These are phyloP conservation scores for Panthera leo DNA, from an alignment of 2,113 vertebrate genomes.

Conservation along the genomic window DNA sequence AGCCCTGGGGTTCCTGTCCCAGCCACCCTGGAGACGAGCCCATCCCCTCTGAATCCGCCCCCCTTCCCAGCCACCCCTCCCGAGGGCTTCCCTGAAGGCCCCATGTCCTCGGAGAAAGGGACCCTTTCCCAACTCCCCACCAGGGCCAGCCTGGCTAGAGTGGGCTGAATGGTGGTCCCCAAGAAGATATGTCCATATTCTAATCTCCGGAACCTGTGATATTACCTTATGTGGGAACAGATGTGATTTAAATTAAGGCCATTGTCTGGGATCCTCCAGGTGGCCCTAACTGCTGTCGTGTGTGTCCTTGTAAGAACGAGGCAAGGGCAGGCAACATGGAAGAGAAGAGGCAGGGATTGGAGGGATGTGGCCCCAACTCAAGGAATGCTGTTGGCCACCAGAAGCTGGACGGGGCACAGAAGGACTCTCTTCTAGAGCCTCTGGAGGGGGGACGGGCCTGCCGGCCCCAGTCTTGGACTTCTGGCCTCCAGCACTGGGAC, in stretches of 20 bases:
- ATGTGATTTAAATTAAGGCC: not conserved
- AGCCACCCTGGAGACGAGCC: not conserved
- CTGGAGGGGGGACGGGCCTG: not conserved
- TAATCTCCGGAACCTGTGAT: not conserved
- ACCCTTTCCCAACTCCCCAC: not conserved
- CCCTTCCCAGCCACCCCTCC: no score
- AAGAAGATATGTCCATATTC: not conserved
- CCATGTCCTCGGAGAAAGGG: not conserved
- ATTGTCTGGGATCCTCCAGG: not conserved
- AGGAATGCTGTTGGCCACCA: not conserved
- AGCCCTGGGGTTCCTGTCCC: not conserved
- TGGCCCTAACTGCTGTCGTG: not conserved
- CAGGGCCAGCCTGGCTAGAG: not conserved
- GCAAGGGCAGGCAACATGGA: no score
- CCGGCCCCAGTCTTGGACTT: not conserved
- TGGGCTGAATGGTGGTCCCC: not conserved
- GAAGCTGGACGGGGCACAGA: not conserved
- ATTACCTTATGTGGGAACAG: not conserved
- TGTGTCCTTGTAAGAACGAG: not conserved
- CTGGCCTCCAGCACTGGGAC: not conserved
- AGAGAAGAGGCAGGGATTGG: not conserved
- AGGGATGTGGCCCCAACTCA: not conserved
- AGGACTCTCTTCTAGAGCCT: no score
- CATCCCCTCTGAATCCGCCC: not conserved
- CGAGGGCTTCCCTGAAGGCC: fast-evolving